Conservation (phyloP, 2,113 vertebrate species). For the Amia ocellicauda region DNA sequence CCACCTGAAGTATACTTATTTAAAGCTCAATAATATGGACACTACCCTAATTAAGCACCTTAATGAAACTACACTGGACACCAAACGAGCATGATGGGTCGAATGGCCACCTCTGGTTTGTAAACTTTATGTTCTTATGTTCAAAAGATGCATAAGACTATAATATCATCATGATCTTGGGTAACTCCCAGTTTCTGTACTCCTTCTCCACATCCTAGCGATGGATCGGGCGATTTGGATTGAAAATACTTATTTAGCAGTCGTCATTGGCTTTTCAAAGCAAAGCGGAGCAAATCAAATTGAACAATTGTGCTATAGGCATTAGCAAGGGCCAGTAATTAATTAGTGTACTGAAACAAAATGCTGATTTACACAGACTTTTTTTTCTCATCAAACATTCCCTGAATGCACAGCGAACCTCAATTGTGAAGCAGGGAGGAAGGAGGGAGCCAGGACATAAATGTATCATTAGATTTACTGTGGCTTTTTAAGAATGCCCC, state of each 20-base stretch:
- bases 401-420: constrained; percentile 21
- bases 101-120: no score
- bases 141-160: no score
- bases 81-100: no score
- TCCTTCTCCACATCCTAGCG: no score
- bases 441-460: constrained; percentile 37
- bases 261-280: constrained; percentile 28
- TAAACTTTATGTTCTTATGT: no score
- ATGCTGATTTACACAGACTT: constrained; percentile 14
- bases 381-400: constrained; percentile 12
- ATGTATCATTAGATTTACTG: constrained; percentile 29
- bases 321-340: constrained; percentile 36
- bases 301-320: constrained; percentile 31
- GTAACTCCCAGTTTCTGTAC: no score
- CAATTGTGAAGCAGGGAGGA: constrained; percentile 25
- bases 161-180: no score
- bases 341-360: constrained; percentile 42
- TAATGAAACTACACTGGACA: no score
- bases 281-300: constrained; percentile 26
- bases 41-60: no score
- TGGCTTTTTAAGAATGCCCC: constrained; percentile 8
- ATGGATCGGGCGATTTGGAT: not conserved
- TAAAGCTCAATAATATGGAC: no score
- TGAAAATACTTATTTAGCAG: not conserved
- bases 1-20: no score